phyloP scores from a whole-genome alignment of 2,888 invertebrate genomes.

The Amiota communis region DNA sequence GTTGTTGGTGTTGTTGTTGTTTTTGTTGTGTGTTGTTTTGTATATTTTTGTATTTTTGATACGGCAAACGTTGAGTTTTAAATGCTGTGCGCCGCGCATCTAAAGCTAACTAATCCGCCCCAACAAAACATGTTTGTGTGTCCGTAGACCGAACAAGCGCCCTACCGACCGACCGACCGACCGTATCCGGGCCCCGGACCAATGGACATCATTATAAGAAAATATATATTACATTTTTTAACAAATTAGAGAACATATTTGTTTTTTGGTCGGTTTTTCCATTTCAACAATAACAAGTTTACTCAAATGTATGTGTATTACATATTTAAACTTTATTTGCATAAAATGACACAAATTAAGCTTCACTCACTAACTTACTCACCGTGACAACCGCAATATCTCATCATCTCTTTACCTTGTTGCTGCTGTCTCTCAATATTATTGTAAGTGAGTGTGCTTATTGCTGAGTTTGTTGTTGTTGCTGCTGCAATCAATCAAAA shows the following conservation, averaged over 20 bases:
- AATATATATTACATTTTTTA: too few relatives aligned
- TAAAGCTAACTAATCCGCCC: conserved; percentile 69
- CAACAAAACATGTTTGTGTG: conserved; percentile 43
- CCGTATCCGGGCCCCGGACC: conserved; percentile 12
- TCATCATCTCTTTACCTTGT: not conserved
- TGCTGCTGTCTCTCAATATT: not conserved
- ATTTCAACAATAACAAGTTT: too few relatives aligned
- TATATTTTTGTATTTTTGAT: too few relatives aligned
- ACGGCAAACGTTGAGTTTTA: conserved; percentile 3
- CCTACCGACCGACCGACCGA: too few relatives aligned
- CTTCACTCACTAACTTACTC: too few relatives aligned
- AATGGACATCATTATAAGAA: not conserved
- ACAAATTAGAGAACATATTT: too few relatives aligned
- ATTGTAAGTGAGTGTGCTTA: not conserved
- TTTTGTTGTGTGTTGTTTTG: too few relatives aligned
- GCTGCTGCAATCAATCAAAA: conserved; percentile 61
- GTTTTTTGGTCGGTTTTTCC: too few relatives aligned
- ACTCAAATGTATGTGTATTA: too few relatives aligned
- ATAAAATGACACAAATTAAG: too few relatives aligned
- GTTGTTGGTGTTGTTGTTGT: too few relatives aligned
- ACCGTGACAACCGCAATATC: conserved; percentile 6
- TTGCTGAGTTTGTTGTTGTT: not conserved
- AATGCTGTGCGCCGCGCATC: conserved; percentile 59
- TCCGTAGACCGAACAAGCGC: conserved; percentile 11
- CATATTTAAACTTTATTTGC: too few relatives aligned